Evolutionary conservation across 2,113 vertebrate species (phyloP).

Genomic region (Ophthalmotilapia sp.): DNA sequence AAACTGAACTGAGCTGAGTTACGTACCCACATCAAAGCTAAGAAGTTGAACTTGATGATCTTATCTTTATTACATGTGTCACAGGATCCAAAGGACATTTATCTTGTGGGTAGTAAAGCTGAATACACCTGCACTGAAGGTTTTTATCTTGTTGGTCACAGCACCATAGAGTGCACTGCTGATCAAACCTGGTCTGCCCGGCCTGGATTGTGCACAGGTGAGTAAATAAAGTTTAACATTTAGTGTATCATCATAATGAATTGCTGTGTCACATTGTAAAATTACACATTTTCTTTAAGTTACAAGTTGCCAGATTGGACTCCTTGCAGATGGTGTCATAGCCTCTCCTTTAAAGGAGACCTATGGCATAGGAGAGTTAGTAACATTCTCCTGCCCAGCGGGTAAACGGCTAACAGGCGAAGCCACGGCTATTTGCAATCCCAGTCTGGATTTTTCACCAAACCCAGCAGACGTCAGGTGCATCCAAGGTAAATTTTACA

Average conservation of each 20-base stretch:
- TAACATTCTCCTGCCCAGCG: slow-evolving; percentile 72
- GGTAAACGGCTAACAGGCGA: slow-evolving; percentile 69
- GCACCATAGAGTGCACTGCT: slow-evolving; percentile 67
- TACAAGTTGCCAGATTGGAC: slow-evolving; percentile 56
- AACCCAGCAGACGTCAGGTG: slow-evolving; percentile 61
- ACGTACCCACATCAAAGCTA: background rate
- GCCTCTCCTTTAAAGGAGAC: slow-evolving; percentile 56
- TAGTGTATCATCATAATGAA: background rate
- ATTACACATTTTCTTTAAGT: slow-evolving; percentile 6
- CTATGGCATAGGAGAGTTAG: slow-evolving; percentile 74
- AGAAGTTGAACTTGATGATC: background rate
- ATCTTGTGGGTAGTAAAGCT: slow-evolving; percentile 74
- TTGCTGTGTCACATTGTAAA: background rate
- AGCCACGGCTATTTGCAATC: slow-evolving; percentile 67
- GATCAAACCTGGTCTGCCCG: slow-evolving; percentile 68
- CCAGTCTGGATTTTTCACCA: slow-evolving; percentile 82
- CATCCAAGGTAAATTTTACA: slow-evolving; percentile 65
- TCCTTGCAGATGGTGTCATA: slow-evolving; percentile 47
- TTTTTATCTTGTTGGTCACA: slow-evolving; percentile 72
- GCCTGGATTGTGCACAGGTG: slow-evolving; percentile 37
- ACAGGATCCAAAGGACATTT: slow-evolving; percentile 54
- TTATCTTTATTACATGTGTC: background rate
- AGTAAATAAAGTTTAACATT: background rate
- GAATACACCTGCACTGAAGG: slow-evolving; percentile 75
- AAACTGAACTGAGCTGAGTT: background rate